A percentile compares a stretch with the other conserved stretches of the same genome.
phyloP scores from a whole-genome alignment of 2,888 invertebrate species.

The Cloeon dipterum region DNA sequence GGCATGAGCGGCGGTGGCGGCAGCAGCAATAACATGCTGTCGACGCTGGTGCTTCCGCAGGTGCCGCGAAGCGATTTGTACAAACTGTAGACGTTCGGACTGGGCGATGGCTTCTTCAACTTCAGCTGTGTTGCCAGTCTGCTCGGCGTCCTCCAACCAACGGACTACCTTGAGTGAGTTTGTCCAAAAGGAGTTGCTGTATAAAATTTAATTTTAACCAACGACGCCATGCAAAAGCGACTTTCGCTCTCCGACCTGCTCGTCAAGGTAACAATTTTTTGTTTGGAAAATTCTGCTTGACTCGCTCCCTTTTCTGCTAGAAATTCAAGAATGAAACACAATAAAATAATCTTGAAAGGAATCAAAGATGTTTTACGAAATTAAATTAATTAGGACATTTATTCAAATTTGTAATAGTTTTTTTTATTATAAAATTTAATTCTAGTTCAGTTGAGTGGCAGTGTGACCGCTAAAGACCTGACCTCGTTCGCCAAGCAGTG shows the following conservation, averaged over 20 bases:
- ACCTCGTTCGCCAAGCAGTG: conserved; percentile 37
- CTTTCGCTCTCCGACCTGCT: conserved; percentile 16
- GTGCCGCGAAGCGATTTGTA: neutral
- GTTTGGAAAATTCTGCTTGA: no score
- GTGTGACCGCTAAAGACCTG: conserved; percentile 35
- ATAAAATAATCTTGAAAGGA: no score
- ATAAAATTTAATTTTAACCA: no score
- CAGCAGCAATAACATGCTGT: neutral
- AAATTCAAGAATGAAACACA: no score
- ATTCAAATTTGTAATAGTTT: no score
- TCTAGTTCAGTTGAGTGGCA: conserved; percentile 34
- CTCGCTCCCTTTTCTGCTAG: no score
- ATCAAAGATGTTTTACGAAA: no score
- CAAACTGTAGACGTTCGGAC: neutral
- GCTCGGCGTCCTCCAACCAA: neutral
- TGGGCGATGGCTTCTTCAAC: neutral
- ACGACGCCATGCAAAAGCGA: conserved; percentile 17
- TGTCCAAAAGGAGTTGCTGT: no score
- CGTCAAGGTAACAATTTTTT: conserved; percentile 18
- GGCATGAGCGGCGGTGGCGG: no score
- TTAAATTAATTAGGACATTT: no score
- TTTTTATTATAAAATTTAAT: no score
- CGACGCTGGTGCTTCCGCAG: neutral
- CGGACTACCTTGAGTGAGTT: neutral
- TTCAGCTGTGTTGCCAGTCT: neutral